These are phyloP conservation scores for Parotocinclus haroldoi DNA, from an alignment of 2,797 vertebrate species.

Conservation along the genomic window DNA sequence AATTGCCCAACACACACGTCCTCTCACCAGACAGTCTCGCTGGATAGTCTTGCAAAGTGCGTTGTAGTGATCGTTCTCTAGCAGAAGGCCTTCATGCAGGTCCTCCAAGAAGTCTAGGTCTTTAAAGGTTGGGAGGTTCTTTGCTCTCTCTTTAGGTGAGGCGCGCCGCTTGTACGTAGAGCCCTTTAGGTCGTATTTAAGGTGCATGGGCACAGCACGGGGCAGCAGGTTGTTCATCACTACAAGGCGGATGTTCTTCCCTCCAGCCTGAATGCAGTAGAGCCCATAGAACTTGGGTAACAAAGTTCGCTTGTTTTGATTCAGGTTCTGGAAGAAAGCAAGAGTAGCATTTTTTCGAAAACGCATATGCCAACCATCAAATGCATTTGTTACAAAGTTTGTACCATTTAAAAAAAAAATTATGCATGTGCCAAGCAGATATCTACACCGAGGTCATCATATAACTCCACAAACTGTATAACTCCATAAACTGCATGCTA, in stretches of 20 bases:
- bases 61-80: constrained; percentile 83
- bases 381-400: no score
- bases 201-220: constrained; percentile 83
- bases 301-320: constrained; percentile 91
- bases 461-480: no score
- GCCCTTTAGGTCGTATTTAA: constrained; percentile 92
- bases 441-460: no score
- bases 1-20: not conserved
- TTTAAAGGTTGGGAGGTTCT: constrained; percentile 84
- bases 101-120: constrained; percentile 93
- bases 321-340: constrained; percentile 79
- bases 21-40: constrained; percentile 88
- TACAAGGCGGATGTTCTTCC: constrained; percentile 92
- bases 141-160: constrained; percentile 82
- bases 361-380: no score
- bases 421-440: no score
- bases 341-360: not conserved
- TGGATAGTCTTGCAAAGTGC: constrained; percentile 90
- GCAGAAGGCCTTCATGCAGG: constrained; percentile 75
- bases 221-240: constrained; percentile 98
- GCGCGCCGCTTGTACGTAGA: constrained; percentile 91
- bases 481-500: no score
- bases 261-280: constrained; percentile 88
- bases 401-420: no score
- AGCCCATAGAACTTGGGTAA: constrained; percentile 94